These are phyloP conservation scores for Argyra leucocephala DNA, from an alignment of 2,888 invertebrate species.

Conservation along the genomic window DNA sequence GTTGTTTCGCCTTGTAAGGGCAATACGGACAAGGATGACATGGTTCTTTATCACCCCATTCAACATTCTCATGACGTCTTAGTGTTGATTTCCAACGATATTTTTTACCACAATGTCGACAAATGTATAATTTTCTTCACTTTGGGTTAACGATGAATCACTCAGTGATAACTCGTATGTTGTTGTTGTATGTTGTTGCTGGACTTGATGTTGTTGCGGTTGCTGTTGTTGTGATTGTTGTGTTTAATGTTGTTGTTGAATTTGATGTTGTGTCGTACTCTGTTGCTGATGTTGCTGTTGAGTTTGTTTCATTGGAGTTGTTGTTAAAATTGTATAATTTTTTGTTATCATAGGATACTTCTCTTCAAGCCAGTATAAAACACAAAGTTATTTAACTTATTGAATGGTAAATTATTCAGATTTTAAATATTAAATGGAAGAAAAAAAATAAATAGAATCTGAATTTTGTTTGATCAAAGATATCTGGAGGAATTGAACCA, in stretches of 20 bases:
- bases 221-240: constrained; percentile 36
- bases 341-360: too few species aligned
- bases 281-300: constrained; percentile 25
- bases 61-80: constrained; percentile 71
- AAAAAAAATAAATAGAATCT: too few species aligned
- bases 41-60: constrained; percentile 75
- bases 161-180: constrained; percentile 41
- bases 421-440: too few species aligned
- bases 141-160: constrained; percentile 39
- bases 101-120: constrained; percentile 73
- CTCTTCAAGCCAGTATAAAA: too few species aligned
- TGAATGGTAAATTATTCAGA: too few species aligned
- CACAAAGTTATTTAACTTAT: too few species aligned
- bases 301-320: constrained; percentile 37
- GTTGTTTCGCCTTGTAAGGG: constrained; percentile 67
- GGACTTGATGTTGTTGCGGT: constrained; percentile 29
- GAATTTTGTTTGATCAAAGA: too few species aligned
- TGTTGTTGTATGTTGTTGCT: constrained; percentile 34
- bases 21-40: constrained; percentile 73
- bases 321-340: constrained; percentile 41
- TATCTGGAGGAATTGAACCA: too few species aligned
- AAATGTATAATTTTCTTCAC: constrained; percentile 57
- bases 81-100: constrained; percentile 81
- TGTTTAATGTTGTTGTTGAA: constrained; percentile 40
- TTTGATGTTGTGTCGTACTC: constrained; percentile 27